Base-by-base conservation (phyloP, 2,888 invertebrate species). In the Drosophila limbata region DNA sequence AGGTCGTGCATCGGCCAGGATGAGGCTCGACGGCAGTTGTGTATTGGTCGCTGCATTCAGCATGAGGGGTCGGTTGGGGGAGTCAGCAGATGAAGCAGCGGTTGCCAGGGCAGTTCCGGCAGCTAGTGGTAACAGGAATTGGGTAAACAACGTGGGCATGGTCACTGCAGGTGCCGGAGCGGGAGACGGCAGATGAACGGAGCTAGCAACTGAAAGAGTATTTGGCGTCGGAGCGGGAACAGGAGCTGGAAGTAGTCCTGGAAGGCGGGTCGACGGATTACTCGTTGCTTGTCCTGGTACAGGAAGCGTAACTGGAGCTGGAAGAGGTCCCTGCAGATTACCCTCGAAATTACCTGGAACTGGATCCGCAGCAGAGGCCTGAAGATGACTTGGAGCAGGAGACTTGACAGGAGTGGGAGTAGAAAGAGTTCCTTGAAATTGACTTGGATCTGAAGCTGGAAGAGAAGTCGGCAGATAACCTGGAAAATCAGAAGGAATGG, bases 11-110 rank as follows among this genome's bases (percentile, higher is more conserved):
- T 19, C n/a, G 1, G 8, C 8, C 3, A 8, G 40, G n/a, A 13
- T 33, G 5, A 17, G 56, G 13, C 5, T 39, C 9, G 37, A 25
- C 11, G 8, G n/a, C 13, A 25, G 10, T 5, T 62, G 25, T 15
- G 78, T 82, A n/a, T 84, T 84, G n/a, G 82, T 72, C 17, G 71
- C 45, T 19, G 51, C 63, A 10, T 45, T 42, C 2, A 51, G 59
- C 33, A 53, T 45, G 1, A 13, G 37, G 1, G 74, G 74, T 11
- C 45, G 70, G 21, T 11, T 45, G 10, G 45, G 9, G 2, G 35
- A 37, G 1, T 15, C 33, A 6, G 1, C 19, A 2, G 44, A 11
- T 10, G 15, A 19, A 13, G 19, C 50, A 25, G 25, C 5, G 25
- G 13, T 13, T 1, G 37, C 6, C 28, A 15, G 19, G 4, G 19